Evolutionary conservation across 2,113 vertebrate species (phyloP).

Genomic region (Coptodon bakossiorum): DNA sequence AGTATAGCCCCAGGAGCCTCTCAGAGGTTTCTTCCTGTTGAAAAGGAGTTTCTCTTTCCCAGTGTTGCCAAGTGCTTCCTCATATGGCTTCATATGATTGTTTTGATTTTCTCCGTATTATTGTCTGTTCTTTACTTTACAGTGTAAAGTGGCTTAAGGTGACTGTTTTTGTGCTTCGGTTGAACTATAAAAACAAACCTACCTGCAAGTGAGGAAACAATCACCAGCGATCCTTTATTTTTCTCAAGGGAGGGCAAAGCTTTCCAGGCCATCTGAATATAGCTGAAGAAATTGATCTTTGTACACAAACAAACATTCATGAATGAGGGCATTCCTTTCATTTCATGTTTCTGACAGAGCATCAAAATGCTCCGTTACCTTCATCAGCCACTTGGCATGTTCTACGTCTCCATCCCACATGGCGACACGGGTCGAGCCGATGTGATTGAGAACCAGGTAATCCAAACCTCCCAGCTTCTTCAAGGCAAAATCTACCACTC

Average conservation of each 20-base stretch:
- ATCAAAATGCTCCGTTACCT: conserved; percentile 63
- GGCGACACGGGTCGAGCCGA: conserved; percentile 66
- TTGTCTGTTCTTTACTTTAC: neutral
- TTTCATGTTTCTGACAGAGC: neutral
- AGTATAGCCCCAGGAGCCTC: too few relatives aligned
- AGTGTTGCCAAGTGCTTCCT: too few relatives aligned
- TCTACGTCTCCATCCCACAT: conserved; percentile 76
- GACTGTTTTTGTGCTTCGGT: neutral
- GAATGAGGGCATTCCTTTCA: neutral
- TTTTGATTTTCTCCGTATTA: neutral
- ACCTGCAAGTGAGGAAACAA: conserved; percentile 84
- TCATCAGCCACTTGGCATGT: conserved; percentile 74
- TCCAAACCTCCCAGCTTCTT: conserved; percentile 82
- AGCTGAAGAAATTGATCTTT: conserved; percentile 88
- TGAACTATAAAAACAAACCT: conserved; percentile 7
- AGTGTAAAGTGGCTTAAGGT: neutral
- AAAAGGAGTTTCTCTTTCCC: too few relatives aligned
- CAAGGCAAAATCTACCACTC: conserved; percentile 76
- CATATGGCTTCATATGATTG: neutral
- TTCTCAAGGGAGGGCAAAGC: conserved; percentile 75
- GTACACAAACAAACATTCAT: neutral
- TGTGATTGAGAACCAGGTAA: conserved; percentile 81
- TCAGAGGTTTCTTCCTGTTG: too few relatives aligned
- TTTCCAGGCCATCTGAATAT: conserved; percentile 73
- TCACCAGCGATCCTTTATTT: conserved; percentile 75